A percentile compares a stretch with the other conserved stretches of the same genome.
These are phyloP conservation scores for Alces alces DNA, from an alignment of 2,113 vertebrate genomes.

Conservation along the genomic window DNA sequence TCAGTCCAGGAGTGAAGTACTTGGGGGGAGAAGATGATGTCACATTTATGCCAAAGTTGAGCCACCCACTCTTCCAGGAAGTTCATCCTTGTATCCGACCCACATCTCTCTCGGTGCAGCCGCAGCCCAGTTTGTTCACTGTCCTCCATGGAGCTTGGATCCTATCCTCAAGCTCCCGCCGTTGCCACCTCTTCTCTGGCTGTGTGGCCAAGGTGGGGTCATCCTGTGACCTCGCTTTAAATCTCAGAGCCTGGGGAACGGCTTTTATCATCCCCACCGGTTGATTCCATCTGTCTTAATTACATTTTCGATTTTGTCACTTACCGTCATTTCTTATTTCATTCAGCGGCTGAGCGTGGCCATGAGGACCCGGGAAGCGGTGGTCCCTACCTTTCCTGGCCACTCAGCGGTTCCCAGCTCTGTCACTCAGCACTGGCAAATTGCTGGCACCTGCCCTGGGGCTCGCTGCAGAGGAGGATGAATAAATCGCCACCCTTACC, in stretches of 20 bases:
- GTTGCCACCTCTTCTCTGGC: neutral
- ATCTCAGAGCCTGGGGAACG: conserved; percentile 35
- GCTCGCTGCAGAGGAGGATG: neutral
- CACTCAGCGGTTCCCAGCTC: neutral
- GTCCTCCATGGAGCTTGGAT: neutral
- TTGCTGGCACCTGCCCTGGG: conserved; percentile 39
- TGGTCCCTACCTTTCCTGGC: neutral
- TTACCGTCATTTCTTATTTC: conserved; percentile 45
- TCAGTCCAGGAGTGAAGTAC: neutral
- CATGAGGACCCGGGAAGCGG: neutral
- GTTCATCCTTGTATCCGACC: neutral
- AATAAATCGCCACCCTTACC: neutral
- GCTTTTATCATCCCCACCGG: conserved; percentile 9
- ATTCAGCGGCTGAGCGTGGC: neutral
- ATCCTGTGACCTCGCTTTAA: conserved; percentile 28
- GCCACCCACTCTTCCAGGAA: neutral
- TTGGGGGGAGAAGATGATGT: neutral
- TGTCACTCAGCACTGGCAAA: conserved; percentile 31
- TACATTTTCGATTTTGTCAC: conserved; percentile 62
- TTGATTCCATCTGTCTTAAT: conserved; percentile 64
- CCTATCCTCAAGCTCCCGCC: neutral
- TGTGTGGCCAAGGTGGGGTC: neutral
- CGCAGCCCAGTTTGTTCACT: neutral
- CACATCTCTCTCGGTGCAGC: neutral
- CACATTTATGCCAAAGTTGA: neutral